A percentile compares a stretch with the other conserved stretches of the same genome.
These are phyloP conservation scores for Ceratina australensis DNA, from an alignment of 1,140 invertebrate genomes.

Conservation along the genomic window DNA sequence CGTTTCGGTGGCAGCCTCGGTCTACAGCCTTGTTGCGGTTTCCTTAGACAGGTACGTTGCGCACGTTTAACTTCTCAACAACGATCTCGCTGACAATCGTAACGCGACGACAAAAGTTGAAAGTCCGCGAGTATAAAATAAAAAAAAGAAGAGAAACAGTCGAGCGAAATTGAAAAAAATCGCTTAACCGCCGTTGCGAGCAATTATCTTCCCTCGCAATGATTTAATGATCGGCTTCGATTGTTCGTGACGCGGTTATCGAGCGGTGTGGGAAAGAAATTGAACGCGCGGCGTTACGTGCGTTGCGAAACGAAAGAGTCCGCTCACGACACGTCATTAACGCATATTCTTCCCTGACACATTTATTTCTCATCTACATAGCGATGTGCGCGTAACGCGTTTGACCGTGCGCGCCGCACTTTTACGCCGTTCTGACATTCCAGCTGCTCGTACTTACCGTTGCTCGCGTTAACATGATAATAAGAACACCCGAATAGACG, in stretches of 20 bases:
- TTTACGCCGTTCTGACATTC: slow-evolving; percentile 16
- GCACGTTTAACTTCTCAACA: slow-evolving; percentile 27
- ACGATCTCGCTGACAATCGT: slow-evolving; percentile 3
- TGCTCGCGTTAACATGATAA: slow-evolving; percentile 7
- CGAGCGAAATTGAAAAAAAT: too few species aligned
- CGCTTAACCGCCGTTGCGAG: not conserved
- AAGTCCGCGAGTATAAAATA: too few species aligned
- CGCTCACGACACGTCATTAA: slow-evolving; percentile 38
- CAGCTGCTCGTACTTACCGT: not conserved
- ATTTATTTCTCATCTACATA: slow-evolving; percentile 52
- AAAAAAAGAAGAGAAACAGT: too few species aligned
- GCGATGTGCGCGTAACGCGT: slow-evolving; percentile 36
- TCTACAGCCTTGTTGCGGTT: slow-evolving; percentile 95
- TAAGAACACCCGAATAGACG: not conserved
- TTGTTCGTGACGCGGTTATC: not conserved
- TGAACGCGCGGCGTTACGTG: not conserved
- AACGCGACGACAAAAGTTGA: not conserved
- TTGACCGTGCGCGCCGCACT: slow-evolving; percentile 6
- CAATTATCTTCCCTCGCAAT: not conserved
- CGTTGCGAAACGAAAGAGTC: slow-evolving; percentile 44
- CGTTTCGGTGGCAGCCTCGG: slow-evolving; percentile 95
- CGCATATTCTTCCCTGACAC: slow-evolving; percentile 35
- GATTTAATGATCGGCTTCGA: not conserved
- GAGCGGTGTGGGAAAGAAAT: not conserved
- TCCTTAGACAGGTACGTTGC: slow-evolving; percentile 92